A percentile compares a stretch with the other conserved stretches of the same genome.
Evolutionary conservation across 2,888 invertebrate genomes (phyloP).

Genomic region (Oscheius sp.): DNA sequence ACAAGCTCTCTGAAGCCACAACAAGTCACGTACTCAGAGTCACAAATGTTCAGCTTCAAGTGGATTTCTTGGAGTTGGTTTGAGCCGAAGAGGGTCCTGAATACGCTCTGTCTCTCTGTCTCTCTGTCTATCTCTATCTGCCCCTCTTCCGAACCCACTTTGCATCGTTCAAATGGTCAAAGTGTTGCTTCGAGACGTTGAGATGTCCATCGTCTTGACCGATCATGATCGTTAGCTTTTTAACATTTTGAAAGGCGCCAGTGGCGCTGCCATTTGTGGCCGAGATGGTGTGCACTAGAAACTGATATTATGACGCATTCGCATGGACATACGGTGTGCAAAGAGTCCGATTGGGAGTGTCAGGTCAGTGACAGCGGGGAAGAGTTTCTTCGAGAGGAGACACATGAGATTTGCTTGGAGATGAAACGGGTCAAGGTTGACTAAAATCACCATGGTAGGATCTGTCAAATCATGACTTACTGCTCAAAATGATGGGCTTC

Average conservation of each 20-base stretch:
- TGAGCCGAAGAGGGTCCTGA: slow-evolving; percentile 39
- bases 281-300: slow-evolving; percentile 26
- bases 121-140: too few species aligned
- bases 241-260: slow-evolving; percentile 4
- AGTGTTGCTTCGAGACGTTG: slow-evolving; percentile 46
- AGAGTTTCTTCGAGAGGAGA: slow-evolving; percentile 15
- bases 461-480: slow-evolving; percentile 3
- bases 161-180: slow-evolving; percentile 47
- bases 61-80: slow-evolving; percentile 48
- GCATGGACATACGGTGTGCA: slow-evolving; percentile 17
- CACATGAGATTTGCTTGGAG: slow-evolving; percentile 16
- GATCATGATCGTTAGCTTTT: slow-evolving; percentile 37
- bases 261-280: neutral
- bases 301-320: neutral
- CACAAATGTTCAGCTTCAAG: slow-evolving; percentile 42
- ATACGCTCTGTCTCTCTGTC: too few species aligned
- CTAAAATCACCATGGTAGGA: neutral
- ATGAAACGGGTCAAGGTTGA: neutral
- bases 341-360: slow-evolving; percentile 27
- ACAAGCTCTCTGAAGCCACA: slow-evolving; percentile 54
- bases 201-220: slow-evolving; percentile 46
- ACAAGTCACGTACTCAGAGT: slow-evolving; percentile 51
- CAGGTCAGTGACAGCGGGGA: slow-evolving; percentile 14
- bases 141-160: slow-evolving; percentile 26
- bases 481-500: neutral